Conservation (phyloP, 1,140 invertebrate genomes). For the Meteorus sp. region DNA sequence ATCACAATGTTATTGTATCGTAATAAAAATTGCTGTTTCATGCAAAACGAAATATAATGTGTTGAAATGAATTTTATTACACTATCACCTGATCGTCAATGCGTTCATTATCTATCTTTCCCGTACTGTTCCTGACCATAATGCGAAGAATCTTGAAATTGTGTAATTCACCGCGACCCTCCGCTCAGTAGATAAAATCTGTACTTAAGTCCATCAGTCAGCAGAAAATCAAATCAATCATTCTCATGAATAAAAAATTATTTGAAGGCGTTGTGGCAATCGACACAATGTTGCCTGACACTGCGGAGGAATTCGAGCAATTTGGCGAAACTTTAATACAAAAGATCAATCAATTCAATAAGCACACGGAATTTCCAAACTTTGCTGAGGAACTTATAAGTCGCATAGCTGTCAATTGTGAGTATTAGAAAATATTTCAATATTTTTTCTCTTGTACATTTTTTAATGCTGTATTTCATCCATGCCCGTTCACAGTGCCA, state of each 20-base stretch:
- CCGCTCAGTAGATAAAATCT: no score
- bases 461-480: no score
- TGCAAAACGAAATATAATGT: conserved; percentile 48
- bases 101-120: conserved; percentile 38
- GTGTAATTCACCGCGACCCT: no score
- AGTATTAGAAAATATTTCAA: no score
- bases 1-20: conserved; percentile 51
- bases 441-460: no score
- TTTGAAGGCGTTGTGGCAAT: conserved; percentile 62
- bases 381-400: conserved; percentile 82
- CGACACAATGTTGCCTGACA: conserved; percentile 70
- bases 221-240: conserved; percentile 8
- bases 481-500: conserved; percentile 67
- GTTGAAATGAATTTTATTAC: conserved; percentile 51
- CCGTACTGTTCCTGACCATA: conserved; percentile 47
- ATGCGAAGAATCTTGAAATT: conserved; percentile 17
- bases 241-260: conserved; percentile 19
- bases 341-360: conserved; percentile 71
- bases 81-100: conserved; percentile 36
- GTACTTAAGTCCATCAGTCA: no score
- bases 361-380: conserved; percentile 70
- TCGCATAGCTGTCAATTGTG: conserved; percentile 76
- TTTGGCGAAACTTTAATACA: conserved; percentile 72
- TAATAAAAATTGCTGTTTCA: conserved; percentile 55
- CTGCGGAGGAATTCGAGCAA: conserved; percentile 79